These are phyloP conservation scores for Coronaproctus castanopsis DNA, from an alignment of 2,888 invertebrate species.

Conservation along the genomic window DNA sequence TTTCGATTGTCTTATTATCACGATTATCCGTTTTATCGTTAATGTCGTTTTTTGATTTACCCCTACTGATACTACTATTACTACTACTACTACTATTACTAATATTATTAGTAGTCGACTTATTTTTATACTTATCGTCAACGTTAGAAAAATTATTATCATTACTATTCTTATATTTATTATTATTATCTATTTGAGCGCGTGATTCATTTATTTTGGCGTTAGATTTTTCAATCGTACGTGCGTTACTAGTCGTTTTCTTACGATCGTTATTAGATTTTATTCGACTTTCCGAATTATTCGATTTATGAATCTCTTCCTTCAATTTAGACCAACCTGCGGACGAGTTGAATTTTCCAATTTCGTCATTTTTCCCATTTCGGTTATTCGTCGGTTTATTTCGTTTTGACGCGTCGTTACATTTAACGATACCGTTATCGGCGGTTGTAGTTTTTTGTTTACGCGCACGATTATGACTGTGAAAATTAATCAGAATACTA, in stretches of 20 bases:
- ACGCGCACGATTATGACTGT: constrained; percentile 17
- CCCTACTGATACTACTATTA: not conserved
- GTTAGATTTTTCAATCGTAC: not conserved
- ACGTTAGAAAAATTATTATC: not conserved
- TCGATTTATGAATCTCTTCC: not conserved
- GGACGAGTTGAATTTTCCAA: not conserved
- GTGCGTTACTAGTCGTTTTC: not conserved
- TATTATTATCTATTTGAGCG: no score
- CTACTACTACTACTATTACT: not conserved
- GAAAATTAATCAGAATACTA: constrained; percentile 17
- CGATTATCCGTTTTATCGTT: not conserved
- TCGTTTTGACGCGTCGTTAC: not conserved
- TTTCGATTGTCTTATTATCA: not conserved
- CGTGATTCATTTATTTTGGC: not conserved
- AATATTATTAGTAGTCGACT: no score
- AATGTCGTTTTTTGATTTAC: not conserved
- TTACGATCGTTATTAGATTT: not conserved
- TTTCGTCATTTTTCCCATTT: not conserved
- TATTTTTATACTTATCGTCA: not conserved
- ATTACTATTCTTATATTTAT: not conserved
- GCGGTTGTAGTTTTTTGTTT: constrained; percentile 26
- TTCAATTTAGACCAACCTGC: not conserved
- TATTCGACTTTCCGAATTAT: not conserved
- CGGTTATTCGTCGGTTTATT: not conserved
- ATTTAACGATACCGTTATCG: constrained; percentile 14